Evolutionary conservation across 2,888 invertebrate species (phyloP).

Genomic region (Tipula unca): DNA sequence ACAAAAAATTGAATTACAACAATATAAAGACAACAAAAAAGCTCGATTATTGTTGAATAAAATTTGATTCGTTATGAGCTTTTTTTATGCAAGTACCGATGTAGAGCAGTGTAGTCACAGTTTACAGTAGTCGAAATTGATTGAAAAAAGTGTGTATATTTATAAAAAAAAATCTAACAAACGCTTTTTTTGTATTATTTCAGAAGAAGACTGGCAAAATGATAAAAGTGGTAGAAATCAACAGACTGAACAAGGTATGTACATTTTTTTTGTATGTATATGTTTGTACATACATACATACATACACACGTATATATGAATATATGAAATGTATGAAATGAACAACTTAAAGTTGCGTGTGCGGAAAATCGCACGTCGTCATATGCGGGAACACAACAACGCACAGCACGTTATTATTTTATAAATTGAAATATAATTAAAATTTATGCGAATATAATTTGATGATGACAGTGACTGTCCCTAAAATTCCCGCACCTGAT

Average conservation of each 20-base stretch:
- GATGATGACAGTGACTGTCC: neutral
- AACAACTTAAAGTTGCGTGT: neutral
- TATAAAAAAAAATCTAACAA: neutral
- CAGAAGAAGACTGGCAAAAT: conserved; percentile 57
- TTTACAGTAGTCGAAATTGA: neutral
- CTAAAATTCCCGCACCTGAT: neutral
- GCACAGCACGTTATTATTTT: neutral
- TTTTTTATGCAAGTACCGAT: neutral
- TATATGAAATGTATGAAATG: neutral
- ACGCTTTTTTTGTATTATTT: conserved; percentile 34
- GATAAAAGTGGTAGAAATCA: conserved; percentile 43
- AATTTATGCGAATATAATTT: neutral
- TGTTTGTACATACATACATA: neutral
- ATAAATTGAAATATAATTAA: neutral
- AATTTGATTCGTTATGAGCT: neutral
- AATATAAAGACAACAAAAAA: neutral
- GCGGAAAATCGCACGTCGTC: neutral
- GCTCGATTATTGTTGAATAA: neutral
- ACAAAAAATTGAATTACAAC: neutral
- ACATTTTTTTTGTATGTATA: neutral
- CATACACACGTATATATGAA: neutral
- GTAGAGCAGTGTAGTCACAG: neutral
- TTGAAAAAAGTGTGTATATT: neutral
- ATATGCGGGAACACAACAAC: neutral
- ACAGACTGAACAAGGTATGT: conserved; percentile 38